A percentile compares a stretch with the other conserved stretches of the same genome.
These are phyloP conservation scores for Nematostella vectensis DNA, from an alignment of 92 coral and sea anemone species.

Conservation along the genomic window DNA sequence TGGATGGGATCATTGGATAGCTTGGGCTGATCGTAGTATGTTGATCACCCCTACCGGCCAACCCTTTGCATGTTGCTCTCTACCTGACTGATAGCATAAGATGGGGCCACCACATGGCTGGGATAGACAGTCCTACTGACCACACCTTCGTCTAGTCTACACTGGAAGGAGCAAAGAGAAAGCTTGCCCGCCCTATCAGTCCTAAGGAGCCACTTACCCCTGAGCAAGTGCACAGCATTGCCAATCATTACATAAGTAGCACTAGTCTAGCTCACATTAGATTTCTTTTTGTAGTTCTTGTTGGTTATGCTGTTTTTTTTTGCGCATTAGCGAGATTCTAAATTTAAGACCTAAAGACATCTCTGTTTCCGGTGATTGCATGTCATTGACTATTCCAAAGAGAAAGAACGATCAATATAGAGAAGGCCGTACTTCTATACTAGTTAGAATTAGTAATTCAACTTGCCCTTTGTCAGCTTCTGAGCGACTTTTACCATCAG, in stretches of 20 bases:
- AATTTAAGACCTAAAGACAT: conserved; percentile 22
- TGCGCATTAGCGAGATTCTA: conserved; percentile 34
- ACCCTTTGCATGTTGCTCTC: conserved; percentile 23
- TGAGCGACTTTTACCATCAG: conserved; percentile 15
- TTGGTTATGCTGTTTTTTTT: conserved; percentile 54
- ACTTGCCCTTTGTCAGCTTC: conserved; percentile 39
- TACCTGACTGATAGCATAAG: conserved; percentile 22
- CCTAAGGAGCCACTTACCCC: conserved; percentile 50
- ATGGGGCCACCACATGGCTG: conserved; percentile 36
- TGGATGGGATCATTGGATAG: conserved; percentile 17
- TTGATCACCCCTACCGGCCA: conserved; percentile 13
- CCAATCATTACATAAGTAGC: conserved; percentile 18
- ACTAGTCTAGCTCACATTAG: conserved; percentile 28
- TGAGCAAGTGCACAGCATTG: conserved; percentile 20
- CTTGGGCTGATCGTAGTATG: conserved; percentile 5
- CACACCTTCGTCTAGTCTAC: conserved; percentile 39
- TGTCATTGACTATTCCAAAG: conserved; percentile 21
- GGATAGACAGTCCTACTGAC: conserved; percentile 31
- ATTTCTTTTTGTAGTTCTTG: conserved; percentile 29
- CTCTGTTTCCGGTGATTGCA: conserved; percentile 7
- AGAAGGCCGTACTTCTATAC: conserved; percentile 27
- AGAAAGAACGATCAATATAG: conserved; percentile 43
- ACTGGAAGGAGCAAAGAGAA: conserved; percentile 35
- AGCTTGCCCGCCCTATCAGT: conserved; percentile 30
- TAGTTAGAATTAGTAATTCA: conserved; percentile 25